Base-by-base conservation (phyloP, 2,113 vertebrate genomes). In the Stomatorhinus ivindoensis region DNA sequence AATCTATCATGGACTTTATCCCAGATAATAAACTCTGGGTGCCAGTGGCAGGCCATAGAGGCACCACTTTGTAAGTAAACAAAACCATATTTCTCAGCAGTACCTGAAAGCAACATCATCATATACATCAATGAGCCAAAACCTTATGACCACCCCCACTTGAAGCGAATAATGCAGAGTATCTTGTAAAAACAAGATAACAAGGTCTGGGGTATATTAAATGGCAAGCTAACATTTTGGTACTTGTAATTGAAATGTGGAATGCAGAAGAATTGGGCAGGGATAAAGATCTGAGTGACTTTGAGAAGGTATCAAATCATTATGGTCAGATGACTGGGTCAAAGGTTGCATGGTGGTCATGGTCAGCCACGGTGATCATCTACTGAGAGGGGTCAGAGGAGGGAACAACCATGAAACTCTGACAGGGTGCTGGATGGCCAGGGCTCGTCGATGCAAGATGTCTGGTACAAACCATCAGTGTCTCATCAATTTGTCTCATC, bases 61-160 rank as follows among this genome's bases (percentile, higher is more conserved):
- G 27, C 87, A 47, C 86, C 17, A 24, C 15, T 80, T 51, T 51
- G 3, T 31, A 13, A 87, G 48, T 53, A 80, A 88, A 42, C 47
- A 39, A 80, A 82, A 82, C 48, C 65, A 88, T 21, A 88, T 39
- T 82, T 88, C 69, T 42, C 15, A 82, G 69, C 73, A 89, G n/a
- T 17, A 11, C 48, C 24, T 19, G 31, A 82, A 82, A 80, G 21
- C 69, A 82, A 44, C 47, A 39, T n/a, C 47, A 39, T 83, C 27
- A 89, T 46, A 58, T 44, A 42, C 69, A 83, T 6, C 21, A 44
- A 83, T 35, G 10, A 69, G 61, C 10, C 61, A 31, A 31, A 69
- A 69, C 10, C 11, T 27, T 65, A 11, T 65, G 9, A n/a, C 55
- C 55, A 58, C 55, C 55, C 21, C 24, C 24, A n/a, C 7, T 24